Base-by-base conservation (phyloP, 2,113 vertebrate genomes). In the Nesogale talazaci region DNA sequence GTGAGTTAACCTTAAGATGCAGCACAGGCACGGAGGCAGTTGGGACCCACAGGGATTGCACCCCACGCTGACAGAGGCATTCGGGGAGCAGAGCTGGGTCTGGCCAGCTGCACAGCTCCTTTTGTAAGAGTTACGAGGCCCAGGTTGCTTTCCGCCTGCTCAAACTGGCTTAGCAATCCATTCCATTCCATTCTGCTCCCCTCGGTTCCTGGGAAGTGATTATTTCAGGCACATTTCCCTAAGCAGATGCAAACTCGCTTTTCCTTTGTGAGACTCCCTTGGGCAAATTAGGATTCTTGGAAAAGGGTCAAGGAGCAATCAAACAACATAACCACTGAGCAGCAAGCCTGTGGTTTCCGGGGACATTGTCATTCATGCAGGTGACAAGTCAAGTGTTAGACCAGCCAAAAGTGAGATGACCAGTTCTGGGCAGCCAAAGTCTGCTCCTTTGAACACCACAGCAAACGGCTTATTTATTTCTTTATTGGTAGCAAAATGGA, bases 161-260 rank as follows among this genome's bases (percentile, higher is more conserved):
- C 75, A 95, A 96, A 96, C 97, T 97, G 94, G 96, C 89, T 96
- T 79, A 96, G 95, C 91, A 92, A 72, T 84, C 96, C 38, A 90
- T 75, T 86, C 89, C 85, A 86, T 93, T 94, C 93, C 90, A 78
- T 79, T 94, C 80, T 27, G 59, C 38, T 94, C 56, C 38, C 93
- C 56, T 46, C n/a, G 2, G 76, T 84, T 93, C 93, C 83, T 93
- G 97, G 59, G 77, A 95, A 96, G 94, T 81, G 92, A 94, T 94
- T 93, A 87, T 94, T 86, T 83, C 61, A 56, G 76, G 89, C 88
- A 83, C 90, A 96, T 94, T 97, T 96, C 97, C 96, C 93, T 97
- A 97, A 97, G 76, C 84, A 96, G 95, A 96, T 97, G 97, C 95
- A 97, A 97, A 94, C 92, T 59, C 56, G 56, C 77, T 87, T 92